Base-by-base conservation (phyloP, 2,888 invertebrate species). In the Synergus japonicus region DNA sequence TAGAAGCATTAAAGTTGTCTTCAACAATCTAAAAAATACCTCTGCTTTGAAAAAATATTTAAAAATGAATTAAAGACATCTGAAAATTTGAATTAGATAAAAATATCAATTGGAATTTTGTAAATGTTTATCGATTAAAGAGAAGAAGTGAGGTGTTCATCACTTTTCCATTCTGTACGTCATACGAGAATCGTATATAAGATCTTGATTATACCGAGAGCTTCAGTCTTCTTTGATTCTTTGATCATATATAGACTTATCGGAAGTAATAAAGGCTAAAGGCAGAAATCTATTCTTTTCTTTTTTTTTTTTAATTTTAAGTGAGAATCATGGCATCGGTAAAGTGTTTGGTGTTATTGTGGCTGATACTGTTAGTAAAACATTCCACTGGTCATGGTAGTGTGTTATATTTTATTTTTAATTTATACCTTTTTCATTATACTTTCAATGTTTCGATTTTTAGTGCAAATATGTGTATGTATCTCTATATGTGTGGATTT, bases 221-320 rank as follows among this genome's bases (percentile, higher is more conserved):
- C 84, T 82, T 87, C 90, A 91, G 91, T 91, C 88, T 87, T 81
- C 82, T 86, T 88, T 85, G 87, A 85, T 85, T 88, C 87, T 87
- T 83, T 85, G 69, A 54, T 49, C 49, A 88, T 78, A 83, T 82
- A 80, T 67, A 65, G 76, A 82, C 81, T 83, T 79, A 83, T 58
- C 22, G n/a, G 60, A 60, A 76, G n/a, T 76, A 65, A 22, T 3
- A 29, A 29, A 29, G 29, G 29, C 22, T 29, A 37, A 78, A 49
- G n/a, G 37, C 63, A 8, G 37, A 54, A 73, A 15, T 22, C 37
- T 13, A 29, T 29, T 29, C 2, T 29, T 29, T 29, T 29, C 3
- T 3, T 29, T 29, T 29, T 69, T 29, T 69, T 69, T 49, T 22
- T 49, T 12, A 49, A 69, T 37, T 54, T 54, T 54, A 54, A 78